phyloP scores from a whole-genome alignment of 1,140 invertebrate species.

The Penaeus chinensis region DNA sequence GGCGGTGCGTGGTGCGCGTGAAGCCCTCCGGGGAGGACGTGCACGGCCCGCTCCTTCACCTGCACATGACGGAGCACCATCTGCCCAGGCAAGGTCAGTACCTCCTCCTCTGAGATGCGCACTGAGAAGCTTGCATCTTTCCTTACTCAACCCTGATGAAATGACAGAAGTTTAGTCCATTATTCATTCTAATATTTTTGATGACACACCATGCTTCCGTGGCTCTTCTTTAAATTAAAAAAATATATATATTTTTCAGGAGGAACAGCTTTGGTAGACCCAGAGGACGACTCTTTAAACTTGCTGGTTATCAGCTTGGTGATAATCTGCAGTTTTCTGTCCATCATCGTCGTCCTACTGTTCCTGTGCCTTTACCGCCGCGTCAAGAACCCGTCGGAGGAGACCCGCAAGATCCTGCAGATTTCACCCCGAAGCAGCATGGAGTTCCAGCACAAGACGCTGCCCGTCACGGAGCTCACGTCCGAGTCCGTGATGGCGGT shows the following conservation, averaged over 20 bases:
- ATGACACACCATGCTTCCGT: not conserved
- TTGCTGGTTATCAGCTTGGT: conserved; percentile 42
- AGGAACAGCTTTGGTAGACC: conserved; percentile 28
- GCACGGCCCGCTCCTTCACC: conserved; percentile 40
- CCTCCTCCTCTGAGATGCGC: not conserved
- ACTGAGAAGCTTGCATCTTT: not conserved
- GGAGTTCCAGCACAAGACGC: conserved; percentile 31
- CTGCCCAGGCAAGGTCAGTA: conserved; percentile 34
- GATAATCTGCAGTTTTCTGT: conserved; percentile 33
- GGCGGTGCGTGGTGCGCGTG: conserved; percentile 40
- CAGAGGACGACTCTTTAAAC: conserved; percentile 20
- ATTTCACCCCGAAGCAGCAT: conserved; percentile 36
- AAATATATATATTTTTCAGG: conserved; percentile 21
- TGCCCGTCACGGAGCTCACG: conserved; percentile 43
- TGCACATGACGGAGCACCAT: conserved; percentile 31
- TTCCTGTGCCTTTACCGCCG: conserved; percentile 35
- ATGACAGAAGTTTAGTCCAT: no score
- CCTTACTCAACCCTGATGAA: no score
- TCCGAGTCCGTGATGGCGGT: conserved; percentile 45
- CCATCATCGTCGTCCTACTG: conserved; percentile 36
- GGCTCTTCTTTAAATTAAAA: not conserved
- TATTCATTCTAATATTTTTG: no score
- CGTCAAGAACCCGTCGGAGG: conserved; percentile 27
- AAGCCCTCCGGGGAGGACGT: not conserved
- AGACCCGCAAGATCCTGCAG: conserved; percentile 42